Evolutionary conservation across 2,797 vertebrate genomes (phyloP).

Genomic region (Orestias chungarensis): DNA sequence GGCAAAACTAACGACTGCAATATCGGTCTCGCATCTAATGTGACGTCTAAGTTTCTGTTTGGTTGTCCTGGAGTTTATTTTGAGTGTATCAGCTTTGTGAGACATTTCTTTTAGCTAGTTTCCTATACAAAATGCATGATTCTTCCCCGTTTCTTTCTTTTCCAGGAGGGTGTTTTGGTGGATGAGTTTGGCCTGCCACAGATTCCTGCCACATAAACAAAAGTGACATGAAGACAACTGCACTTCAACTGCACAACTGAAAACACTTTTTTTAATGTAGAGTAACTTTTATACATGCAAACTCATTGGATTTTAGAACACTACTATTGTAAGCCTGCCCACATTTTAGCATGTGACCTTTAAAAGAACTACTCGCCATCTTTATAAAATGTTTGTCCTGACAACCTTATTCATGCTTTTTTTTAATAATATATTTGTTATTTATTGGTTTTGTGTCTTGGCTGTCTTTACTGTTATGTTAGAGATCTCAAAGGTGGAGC

Average conservation of each 20-base stretch:
- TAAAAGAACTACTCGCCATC: background rate
- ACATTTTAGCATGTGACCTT: conserved; percentile 66
- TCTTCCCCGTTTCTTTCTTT: conserved; percentile 22
- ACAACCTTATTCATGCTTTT: conserved; percentile 33
- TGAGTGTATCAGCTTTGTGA: background rate
- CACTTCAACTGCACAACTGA: conserved; percentile 58
- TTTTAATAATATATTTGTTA: conserved; percentile 48
- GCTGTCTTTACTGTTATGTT: conserved; percentile 27
- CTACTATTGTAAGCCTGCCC: conserved; percentile 46
- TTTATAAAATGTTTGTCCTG: background rate
- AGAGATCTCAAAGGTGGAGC: conserved; percentile 47
- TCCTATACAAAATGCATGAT: background rate
- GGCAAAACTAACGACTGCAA: too few relatives aligned
- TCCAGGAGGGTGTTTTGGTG: conserved; percentile 94
- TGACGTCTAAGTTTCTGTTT: too few relatives aligned
- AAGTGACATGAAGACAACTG: conserved; percentile 54
- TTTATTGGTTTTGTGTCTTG: conserved; percentile 39
- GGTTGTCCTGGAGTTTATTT: too few relatives aligned
- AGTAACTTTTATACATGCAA: conserved; percentile 78
- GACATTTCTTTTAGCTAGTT: background rate
- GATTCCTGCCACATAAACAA: conserved; percentile 93
- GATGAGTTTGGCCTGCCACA: conserved; percentile 97
- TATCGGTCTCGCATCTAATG: too few relatives aligned
- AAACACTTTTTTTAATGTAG: conserved; percentile 79
- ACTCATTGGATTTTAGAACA: conserved; percentile 69